Evolutionary conservation across 2,888 invertebrate species (phyloP).

Genomic region (Thymelicus lineola): DNA sequence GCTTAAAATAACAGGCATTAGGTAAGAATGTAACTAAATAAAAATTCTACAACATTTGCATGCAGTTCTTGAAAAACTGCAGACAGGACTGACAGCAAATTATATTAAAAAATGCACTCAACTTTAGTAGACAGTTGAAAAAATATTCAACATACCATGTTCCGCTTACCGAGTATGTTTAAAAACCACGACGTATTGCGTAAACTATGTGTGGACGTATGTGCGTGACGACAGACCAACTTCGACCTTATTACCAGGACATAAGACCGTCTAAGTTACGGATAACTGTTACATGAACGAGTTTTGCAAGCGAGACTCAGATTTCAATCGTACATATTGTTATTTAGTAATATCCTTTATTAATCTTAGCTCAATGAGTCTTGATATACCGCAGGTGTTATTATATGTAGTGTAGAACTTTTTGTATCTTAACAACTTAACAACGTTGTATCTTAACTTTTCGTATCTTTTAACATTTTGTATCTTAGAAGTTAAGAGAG

Average conservation of each 20-base stretch:
- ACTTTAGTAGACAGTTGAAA: conserved; percentile 33
- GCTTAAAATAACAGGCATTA: too few relatives aligned
- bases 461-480: not conserved
- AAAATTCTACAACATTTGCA: not conserved
- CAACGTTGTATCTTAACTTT: too few relatives aligned
- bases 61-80: not conserved
- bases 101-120: conserved; percentile 38
- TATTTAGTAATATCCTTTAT: conserved; percentile 53
- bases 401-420: too few relatives aligned
- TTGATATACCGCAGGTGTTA: not conserved
- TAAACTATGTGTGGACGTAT: conserved; percentile 30
- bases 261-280: conserved; percentile 27
- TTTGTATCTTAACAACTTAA: not conserved
- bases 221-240: conserved; percentile 15
- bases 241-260: conserved; percentile 8
- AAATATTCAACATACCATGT: conserved; percentile 38
- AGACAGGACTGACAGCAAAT: conserved; percentile 12
- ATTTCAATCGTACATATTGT: conserved; percentile 50
- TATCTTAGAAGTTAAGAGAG: too few relatives aligned
- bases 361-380: conserved; percentile 20
- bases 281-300: conserved; percentile 36
- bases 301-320: conserved; percentile 35
- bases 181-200: conserved; percentile 42
- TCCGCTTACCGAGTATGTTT: conserved; percentile 42
- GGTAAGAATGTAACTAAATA: too few relatives aligned